Evolutionary conservation across 2,797 vertebrate genomes (phyloP).

Genomic region (Morelia viridis): DNA sequence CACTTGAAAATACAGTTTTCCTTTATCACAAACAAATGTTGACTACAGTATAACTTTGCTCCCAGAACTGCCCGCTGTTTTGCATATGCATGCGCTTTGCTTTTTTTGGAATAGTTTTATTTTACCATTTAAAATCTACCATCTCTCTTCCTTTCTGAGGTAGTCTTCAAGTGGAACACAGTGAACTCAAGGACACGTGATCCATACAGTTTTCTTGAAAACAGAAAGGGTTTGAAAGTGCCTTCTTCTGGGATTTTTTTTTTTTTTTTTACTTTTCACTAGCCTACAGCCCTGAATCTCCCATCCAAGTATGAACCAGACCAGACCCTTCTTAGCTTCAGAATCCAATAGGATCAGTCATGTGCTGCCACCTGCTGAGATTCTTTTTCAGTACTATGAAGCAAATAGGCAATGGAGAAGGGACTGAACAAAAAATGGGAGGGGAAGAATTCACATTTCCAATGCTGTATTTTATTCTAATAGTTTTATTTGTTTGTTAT

Average conservation of each 20-base stretch:
- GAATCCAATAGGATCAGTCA: not conserved
- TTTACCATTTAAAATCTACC: not conserved
- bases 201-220: not conserved
- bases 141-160: not conserved
- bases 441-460: not conserved
- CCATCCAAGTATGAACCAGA: not conserved
- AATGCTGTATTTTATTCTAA: not conserved
- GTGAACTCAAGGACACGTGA: not conserved
- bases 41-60: not conserved
- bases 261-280: not conserved
- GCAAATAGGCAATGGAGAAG: not conserved
- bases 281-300: not conserved
- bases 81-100: not conserved
- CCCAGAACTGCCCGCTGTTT: conserved; percentile 11
- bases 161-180: not conserved
- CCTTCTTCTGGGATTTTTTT: not conserved
- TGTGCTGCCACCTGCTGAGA: not conserved
- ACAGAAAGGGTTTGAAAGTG: not conserved
- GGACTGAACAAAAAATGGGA: not conserved
- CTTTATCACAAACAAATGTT: fast-evolving
- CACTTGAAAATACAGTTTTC: not conserved
- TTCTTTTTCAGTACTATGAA: not conserved
- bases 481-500: not conserved
- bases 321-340: not conserved
- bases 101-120: not conserved